These are phyloP conservation scores for Neelides sp. DNA, from an alignment of 1,140 invertebrate genomes.

Conservation along the genomic window DNA sequence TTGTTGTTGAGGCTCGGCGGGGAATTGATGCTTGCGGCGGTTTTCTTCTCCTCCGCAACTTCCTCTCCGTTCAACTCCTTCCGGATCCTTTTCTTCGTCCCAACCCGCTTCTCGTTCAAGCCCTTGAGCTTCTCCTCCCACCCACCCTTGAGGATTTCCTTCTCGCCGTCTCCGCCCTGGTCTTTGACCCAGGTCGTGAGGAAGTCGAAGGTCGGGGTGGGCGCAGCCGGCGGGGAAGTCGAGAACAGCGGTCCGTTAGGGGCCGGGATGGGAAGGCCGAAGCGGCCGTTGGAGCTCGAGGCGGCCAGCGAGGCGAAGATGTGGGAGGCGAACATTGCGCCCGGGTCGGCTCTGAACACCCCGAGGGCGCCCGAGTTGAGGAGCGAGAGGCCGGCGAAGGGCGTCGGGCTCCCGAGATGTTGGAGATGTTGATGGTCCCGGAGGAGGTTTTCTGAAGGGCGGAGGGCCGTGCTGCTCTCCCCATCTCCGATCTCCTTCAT, in stretches of 20 bases:
- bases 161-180: background rate
- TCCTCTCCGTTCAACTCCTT: constrained; percentile 7
- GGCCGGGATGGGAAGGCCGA: constrained; percentile 26
- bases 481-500: constrained; percentile 24
- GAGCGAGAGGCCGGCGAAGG: constrained; percentile 5
- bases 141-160: too few species aligned
- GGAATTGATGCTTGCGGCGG: background rate
- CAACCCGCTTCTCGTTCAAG: constrained; percentile 2
- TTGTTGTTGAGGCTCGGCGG: background rate
- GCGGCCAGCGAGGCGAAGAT: constrained; percentile 21
- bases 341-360: constrained; percentile 11
- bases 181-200: constrained; percentile 16
- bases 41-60: background rate
- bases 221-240: background rate
- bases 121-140: background rate
- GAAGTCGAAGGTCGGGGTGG: constrained; percentile 16
- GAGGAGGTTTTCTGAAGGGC: constrained; percentile 10
- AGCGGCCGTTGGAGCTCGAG: constrained; percentile 19
- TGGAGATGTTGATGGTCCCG: constrained; percentile 20
- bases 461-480: constrained; percentile 13
- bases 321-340: constrained; percentile 21
- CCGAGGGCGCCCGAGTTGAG: constrained; percentile 12
- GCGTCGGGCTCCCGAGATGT: constrained; percentile 22
- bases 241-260: constrained; percentile 10
- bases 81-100: background rate